A percentile compares a stretch with the other conserved stretches of the same genome.
Conservation (phyloP, 2,888 invertebrate species). For the Caenorhabditis wallacei region DNA sequence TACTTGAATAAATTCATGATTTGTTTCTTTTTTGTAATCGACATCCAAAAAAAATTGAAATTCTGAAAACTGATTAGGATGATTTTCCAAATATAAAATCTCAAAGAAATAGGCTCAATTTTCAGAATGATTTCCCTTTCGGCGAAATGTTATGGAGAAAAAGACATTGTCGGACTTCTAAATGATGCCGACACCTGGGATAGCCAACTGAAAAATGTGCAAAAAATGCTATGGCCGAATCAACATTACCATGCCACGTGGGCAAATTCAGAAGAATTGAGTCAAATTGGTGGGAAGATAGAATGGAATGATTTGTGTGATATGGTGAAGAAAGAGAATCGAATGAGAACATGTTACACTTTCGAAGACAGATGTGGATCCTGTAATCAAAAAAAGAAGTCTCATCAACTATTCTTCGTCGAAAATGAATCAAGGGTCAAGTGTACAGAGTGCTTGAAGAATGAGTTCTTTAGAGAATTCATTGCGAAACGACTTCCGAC, state of each 20-base stretch:
- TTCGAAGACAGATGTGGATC: constrained; percentile 17
- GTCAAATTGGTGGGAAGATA: constrained; percentile 12
- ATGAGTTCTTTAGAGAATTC: constrained; percentile 30
- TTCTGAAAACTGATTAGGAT: neutral
- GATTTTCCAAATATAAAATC: neutral
- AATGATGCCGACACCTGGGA: neutral
- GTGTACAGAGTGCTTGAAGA: constrained; percentile 23
- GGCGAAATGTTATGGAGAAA: constrained; percentile 17
- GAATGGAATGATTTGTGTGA: constrained; percentile 27
- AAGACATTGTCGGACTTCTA: neutral
- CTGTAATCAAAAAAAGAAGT: constrained; percentile 1
- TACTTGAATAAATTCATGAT: too few species aligned
- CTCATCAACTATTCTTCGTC: constrained; percentile 11
- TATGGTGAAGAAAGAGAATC: constrained; percentile 16
- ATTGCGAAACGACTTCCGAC: constrained; percentile 29
- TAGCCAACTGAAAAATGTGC: neutral
- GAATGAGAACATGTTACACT: constrained; percentile 6
- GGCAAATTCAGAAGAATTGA: constrained; percentile 23
- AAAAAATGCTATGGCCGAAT: constrained; percentile 16
- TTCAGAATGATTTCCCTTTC: constrained; percentile 9
- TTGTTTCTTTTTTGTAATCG: too few species aligned
- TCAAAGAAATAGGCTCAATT: too few species aligned
- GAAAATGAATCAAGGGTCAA: constrained; percentile 18
- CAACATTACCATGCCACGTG: constrained; percentile 19
- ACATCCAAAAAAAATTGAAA: too few species aligned